Evolutionary conservation across 2,797 vertebrate genomes (phyloP), one percentile per base, ranked within the genome.

Genomic region (Bovichtus variegatus): DNA sequence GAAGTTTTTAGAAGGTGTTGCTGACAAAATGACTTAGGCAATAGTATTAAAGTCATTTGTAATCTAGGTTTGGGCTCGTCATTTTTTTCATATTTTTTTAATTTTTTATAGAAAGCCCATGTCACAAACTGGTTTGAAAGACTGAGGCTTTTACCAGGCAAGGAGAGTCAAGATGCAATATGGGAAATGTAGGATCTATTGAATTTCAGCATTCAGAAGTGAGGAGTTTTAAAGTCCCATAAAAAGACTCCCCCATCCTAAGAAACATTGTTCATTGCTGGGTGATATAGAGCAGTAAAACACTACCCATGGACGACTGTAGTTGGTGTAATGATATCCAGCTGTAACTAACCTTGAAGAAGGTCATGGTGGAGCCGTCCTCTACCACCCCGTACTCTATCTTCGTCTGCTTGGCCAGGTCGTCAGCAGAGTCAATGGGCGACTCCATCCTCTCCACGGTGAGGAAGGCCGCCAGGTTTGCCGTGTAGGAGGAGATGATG

Each of bases 401-500:
- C 93, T 98, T 99, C 71, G 98, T 99, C 93, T 99, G 98, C 89
- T 99, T 99, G 80, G 98, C 98, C 89, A 99, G 96, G 90, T 99
- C 98, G 34, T 99, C 98, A 2, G 98, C 98, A 23, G 98, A 99
- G 82, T 99, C 98, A 40, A 99, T 99, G 41, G 97, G 97, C 1
- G 97, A 98, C 93, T 98, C 98, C 98, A 99, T 99, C 59, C 98
- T 95, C 86, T 99, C 98, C 93, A 99, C 98, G 31, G 98, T 99
- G 91, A 99, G 97, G 95, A 99, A 99, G 89, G 98, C 98, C 54
- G 98, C 98, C 95, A 99, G 91, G 95, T 99, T 99, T 92, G 98
- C 98, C 88, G 98, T 99, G 89, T 99, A 99, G 89, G 98, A 99
- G 81, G 98, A 99, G 96, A 99, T 99, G 96, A 99, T 99, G 96